Evolutionary conservation across 2,888 invertebrate genomes (phyloP).

Genomic region (Luperina nickerlii): DNA sequence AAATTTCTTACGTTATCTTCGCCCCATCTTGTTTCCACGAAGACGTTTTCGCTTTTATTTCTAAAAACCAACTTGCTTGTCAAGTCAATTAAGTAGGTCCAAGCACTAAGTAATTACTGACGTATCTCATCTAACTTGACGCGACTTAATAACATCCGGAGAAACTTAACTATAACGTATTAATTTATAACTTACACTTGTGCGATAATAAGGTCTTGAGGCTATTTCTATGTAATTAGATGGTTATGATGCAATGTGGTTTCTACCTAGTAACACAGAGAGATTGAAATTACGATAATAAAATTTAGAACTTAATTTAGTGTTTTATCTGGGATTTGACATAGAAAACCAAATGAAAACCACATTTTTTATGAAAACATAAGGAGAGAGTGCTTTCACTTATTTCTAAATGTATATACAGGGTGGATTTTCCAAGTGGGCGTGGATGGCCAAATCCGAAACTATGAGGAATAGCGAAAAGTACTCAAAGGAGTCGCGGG

Average conservation of each 20-base stretch:
- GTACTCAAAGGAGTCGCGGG: too few relatives aligned
- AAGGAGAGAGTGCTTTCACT: too few relatives aligned
- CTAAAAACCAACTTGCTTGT: background rate
- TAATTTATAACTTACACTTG: constrained; percentile 28
- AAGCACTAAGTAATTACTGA: constrained; percentile 41
- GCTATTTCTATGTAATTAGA: constrained; percentile 32
- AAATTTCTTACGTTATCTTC: background rate
- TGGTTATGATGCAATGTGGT: background rate
- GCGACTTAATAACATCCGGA: constrained; percentile 54
- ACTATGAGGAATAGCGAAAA: too few relatives aligned
- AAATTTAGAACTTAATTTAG: background rate
- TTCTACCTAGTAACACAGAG: constrained; percentile 31
- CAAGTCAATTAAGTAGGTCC: constrained; percentile 45
- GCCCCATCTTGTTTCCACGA: background rate
- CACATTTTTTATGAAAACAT: too few relatives aligned
- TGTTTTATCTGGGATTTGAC: background rate
- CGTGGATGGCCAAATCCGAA: too few relatives aligned
- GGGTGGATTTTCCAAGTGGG: too few relatives aligned
- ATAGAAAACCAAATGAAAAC: background rate
- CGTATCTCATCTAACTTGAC: constrained; percentile 29
- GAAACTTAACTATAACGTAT: constrained; percentile 22
- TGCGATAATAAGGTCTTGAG: constrained; percentile 33
- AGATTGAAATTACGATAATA: constrained; percentile 18
- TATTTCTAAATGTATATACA: too few relatives aligned
- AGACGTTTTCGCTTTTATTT: constrained; percentile 29